Base-by-base conservation (phyloP, 1,140 invertebrate species). In the Sitophilus oryzae region DNA sequence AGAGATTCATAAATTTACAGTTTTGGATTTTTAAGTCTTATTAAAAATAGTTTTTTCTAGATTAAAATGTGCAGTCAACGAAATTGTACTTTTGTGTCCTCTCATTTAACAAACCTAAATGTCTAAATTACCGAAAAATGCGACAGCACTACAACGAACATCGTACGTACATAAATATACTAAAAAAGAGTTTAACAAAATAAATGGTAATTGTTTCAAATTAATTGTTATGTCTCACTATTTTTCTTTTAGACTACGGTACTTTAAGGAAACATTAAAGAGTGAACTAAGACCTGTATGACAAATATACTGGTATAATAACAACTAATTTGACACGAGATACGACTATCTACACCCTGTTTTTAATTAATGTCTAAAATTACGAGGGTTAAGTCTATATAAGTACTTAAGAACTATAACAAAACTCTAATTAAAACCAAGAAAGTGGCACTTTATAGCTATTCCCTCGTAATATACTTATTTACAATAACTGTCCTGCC, bases 11-110 rank as follows among this genome's bases (percentile, higher is more conserved):
- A 30, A 30, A 30, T 30, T 5, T 30, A 30, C 11, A 30, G 5
- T 5, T 30, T 30, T 30, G 25, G 25, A 15, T 40, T 40, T 14
- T 40, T 9, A 36, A 58, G 34, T 58, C 16, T 55, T 63, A 63
- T 63, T 55, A 61, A 63, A 63, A 63, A 63, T 63, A 63, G 60
- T 48, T 37, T n/a, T n/a, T 61, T 63, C 59, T 61, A 63, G 58
- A 61, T 52, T 58, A 61, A 40, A 40, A 15, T 61, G 59, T 63
- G 62, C 62, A 63, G 56, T 56, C 60, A 63, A 63, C 51, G 34
- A 55, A 61, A 63, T 63, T 63, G 62, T 63, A 63, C 59, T 63
- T 36, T 55, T 6, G 25, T 30, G 25, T 30, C 11, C 25, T 5
- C 11, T 30, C 5, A 30, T 5, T 6, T 5, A 30, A 30, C 25